Conservation (phyloP, 2,888 invertebrate genomes). For the Teinopalpus imperialis region DNA sequence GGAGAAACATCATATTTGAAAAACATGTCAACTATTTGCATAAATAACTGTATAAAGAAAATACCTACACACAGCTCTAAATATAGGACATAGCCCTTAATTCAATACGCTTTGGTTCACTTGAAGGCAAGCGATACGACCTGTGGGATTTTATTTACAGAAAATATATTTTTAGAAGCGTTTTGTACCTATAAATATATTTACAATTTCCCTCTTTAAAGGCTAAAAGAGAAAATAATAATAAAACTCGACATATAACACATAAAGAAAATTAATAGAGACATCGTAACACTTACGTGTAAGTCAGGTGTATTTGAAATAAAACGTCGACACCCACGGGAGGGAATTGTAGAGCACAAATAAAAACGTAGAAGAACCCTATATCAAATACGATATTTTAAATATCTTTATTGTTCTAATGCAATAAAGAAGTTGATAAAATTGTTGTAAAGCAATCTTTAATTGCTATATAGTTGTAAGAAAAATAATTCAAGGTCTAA, state of each 20-base stretch:
- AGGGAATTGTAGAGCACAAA: conserved; percentile 2
- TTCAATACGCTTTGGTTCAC: conserved; percentile 21
- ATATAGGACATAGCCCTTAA: conserved; percentile 16
- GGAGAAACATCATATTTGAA: no score
- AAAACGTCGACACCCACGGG: conserved; percentile 21
- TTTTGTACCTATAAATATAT: conserved; percentile 11
- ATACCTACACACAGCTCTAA: conserved; percentile 18
- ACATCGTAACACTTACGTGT: conserved; percentile 12
- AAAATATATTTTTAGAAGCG: conserved; percentile 16
- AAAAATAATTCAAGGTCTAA: no score
- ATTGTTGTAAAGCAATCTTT: no score
- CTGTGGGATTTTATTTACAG: conserved; percentile 21
- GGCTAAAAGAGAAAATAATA: conserved; percentile 7
- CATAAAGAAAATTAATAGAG: conserved; percentile 21
- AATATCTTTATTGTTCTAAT: no score
- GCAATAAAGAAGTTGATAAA: no score
- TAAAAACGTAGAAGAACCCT: conserved; percentile 15
- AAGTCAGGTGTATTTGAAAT: conserved; percentile 21
- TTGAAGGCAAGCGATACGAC: conserved; percentile 17
- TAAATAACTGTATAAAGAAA: no score
- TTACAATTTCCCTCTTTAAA: conserved; percentile 12
- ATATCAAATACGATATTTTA: no score
- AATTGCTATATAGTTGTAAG: no score
- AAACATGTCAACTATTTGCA: no score
- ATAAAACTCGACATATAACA: neutral